These are phyloP conservation scores for Drosophila sturtevanti DNA, from an alignment of 1,140 invertebrate genomes.

Conservation along the genomic window DNA sequence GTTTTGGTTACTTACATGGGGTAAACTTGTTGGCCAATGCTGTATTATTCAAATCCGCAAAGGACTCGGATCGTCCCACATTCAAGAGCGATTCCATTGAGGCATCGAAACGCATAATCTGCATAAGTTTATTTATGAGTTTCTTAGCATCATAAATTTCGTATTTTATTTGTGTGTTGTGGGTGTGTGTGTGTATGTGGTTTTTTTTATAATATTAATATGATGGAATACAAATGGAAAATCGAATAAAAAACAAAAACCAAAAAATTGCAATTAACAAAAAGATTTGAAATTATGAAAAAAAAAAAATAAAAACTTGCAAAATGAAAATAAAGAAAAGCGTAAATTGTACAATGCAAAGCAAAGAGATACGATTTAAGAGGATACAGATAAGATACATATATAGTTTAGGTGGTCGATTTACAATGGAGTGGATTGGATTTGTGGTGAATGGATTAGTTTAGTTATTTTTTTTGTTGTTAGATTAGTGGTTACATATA, in stretches of 20 bases:
- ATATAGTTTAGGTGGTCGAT: conserved; percentile 7
- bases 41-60: conserved; percentile 89
- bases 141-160: conserved; percentile 70
- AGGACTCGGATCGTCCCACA: conserved; percentile 91
- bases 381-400: not conserved
- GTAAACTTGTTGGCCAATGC: conserved; percentile 69
- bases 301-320: conserved; percentile 13
- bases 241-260: conserved; percentile 38
- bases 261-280: conserved; percentile 33
- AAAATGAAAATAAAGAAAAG: conserved; percentile 34
- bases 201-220: conserved; percentile 51
- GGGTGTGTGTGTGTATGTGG: too few species aligned
- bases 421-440: not conserved
- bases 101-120: conserved; percentile 91
- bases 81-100: conserved; percentile 89
- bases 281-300: too few species aligned
- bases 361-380: conserved; percentile 11
- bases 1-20: conserved; percentile 44
- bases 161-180: conserved; percentile 13
- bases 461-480: not conserved
- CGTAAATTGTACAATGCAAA: conserved; percentile 51
- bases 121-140: conserved; percentile 81
- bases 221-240: conserved; percentile 59
- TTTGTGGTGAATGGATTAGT: not conserved
- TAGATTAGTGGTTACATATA: conserved; percentile 43